phyloP scores from a whole-genome alignment of 2,888 invertebrate genomes.

The Geotrupes spiniger region DNA sequence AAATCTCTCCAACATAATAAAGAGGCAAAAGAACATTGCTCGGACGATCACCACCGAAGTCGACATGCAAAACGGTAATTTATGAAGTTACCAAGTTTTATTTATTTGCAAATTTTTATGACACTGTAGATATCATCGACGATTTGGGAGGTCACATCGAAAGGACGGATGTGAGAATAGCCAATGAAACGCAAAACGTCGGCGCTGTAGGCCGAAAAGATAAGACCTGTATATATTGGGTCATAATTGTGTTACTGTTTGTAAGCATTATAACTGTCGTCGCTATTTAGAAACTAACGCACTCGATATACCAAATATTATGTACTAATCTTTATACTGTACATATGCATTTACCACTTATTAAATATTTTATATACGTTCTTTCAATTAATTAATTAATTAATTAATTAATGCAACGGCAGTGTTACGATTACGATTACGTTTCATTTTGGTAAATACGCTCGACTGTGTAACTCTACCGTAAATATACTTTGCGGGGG shows the following conservation, averaged over 20 bases:
- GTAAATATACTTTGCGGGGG: no score
- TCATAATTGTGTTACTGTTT: conserved; percentile 66
- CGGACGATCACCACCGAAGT: conserved; percentile 73
- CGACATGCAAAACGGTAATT: conserved; percentile 71
- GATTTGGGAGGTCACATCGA: conserved; percentile 73
- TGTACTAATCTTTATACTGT: no score
- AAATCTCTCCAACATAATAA: conserved; percentile 68
- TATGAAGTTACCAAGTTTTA: conserved; percentile 16
- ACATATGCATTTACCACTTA: no score
- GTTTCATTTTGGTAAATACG: no score
- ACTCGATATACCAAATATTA: no score
- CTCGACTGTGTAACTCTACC: no score
- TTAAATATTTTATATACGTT: no score
- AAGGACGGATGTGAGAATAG: conserved; percentile 64
- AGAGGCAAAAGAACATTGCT: conserved; percentile 74
- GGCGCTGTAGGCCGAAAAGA: conserved; percentile 65
- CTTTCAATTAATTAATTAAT: no score
- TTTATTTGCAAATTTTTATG: conserved; percentile 20
- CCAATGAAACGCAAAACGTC: conserved; percentile 65
- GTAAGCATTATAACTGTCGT: conserved; percentile 63
- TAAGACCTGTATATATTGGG: conserved; percentile 72
- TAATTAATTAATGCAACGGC: no score
- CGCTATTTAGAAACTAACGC: conserved; percentile 49
- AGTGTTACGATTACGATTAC: no score
- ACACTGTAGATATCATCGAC: conserved; percentile 65